A percentile compares a stretch with the other conserved stretches of the same genome.
phyloP scores from a whole-genome alignment of 2,797 vertebrate genomes.

The Rhynchotus rufescens region DNA sequence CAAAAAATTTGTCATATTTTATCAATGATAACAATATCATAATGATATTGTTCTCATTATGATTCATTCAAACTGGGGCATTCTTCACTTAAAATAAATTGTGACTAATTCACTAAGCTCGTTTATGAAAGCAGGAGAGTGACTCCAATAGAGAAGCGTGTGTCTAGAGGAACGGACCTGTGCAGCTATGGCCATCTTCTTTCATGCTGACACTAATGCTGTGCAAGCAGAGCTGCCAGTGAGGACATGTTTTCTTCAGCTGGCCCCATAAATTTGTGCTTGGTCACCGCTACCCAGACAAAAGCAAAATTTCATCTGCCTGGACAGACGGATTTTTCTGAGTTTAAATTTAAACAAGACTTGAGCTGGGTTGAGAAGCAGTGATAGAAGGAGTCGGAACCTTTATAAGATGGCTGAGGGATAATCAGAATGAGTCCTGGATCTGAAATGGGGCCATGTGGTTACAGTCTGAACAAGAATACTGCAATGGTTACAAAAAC shows the following conservation, averaged over 20 bases:
- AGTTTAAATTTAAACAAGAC: neutral
- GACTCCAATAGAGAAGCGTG: neutral
- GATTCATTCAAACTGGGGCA: neutral
- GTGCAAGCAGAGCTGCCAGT: neutral
- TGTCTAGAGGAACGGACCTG: neutral
- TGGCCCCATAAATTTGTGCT: neutral
- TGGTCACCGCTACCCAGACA: neutral
- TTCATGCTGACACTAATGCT: neutral
- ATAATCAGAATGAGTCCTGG: neutral
- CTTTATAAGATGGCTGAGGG: neutral
- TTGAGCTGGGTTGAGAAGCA: accelerated
- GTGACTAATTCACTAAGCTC: neutral
- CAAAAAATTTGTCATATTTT: neutral
- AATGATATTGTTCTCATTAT: neutral
- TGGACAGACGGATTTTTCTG: neutral
- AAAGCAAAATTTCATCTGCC: neutral
- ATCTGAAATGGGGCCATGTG: neutral
- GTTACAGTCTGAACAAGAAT: neutral
- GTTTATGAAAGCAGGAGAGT: neutral
- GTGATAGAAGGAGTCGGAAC: neutral
- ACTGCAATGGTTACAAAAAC: neutral
- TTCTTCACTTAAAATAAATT: slow-evolving; percentile 22
- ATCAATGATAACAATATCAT: too few relatives aligned
- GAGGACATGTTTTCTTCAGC: neutral
- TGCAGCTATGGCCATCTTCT: neutral